A percentile compares a stretch with the other conserved stretches of the same genome.
phyloP scores from a whole-genome alignment of 2,797 vertebrate species.

The Tangara arthus region DNA sequence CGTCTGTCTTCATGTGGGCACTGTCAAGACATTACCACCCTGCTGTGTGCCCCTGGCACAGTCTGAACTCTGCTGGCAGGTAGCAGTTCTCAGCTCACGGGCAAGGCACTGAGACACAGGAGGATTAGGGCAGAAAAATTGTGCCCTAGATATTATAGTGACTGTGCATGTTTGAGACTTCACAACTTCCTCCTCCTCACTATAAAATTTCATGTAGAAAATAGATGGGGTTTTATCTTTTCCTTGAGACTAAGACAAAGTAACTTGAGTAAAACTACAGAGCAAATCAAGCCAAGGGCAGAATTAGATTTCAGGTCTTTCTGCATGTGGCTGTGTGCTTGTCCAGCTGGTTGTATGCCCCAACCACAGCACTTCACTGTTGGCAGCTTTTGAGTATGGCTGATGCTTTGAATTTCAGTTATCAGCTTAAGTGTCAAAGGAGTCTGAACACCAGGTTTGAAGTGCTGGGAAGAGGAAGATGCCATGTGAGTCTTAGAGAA shows the following conservation, averaged over 20 bases:
- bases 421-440: not conserved
- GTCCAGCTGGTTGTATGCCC: fast-evolving
- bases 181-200: not conserved
- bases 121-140: not conserved
- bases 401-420: not conserved
- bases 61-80: not conserved
- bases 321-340: not conserved
- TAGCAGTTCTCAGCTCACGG: not conserved
- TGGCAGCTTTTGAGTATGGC: not conserved
- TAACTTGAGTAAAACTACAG: not conserved
- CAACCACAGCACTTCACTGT: not conserved
- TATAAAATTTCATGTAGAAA: not conserved
- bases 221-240: not conserved
- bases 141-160: not conserved
- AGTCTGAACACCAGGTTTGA: not conserved
- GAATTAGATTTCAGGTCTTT: not conserved
- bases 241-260: not conserved
- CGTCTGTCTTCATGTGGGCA: not conserved
- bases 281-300: not conserved
- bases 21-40: not conserved
- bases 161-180: not conserved
- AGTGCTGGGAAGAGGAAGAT: not conserved
- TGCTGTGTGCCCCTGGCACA: not conserved
- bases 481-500: not conserved
- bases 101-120: not conserved